Percentiles rank a stretch among this genome's conserved stretches.
These are phyloP conservation scores for Dissostichus mawsoni DNA, from an alignment of 2,113 vertebrate species.

Conservation along the genomic window DNA sequence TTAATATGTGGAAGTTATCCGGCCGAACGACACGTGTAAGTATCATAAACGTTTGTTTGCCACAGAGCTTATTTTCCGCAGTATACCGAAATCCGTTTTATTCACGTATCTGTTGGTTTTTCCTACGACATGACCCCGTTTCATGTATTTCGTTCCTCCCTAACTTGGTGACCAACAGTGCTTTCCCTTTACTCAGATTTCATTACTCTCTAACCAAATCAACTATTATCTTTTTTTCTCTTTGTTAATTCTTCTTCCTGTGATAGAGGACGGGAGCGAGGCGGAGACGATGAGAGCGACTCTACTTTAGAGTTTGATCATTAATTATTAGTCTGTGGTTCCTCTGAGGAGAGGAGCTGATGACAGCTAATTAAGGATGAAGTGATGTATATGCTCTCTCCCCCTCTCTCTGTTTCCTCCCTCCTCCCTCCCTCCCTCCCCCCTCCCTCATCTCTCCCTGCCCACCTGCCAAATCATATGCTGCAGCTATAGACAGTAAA, in stretches of 20 bases:
- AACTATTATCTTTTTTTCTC: constrained; percentile 36
- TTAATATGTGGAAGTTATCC: no score
- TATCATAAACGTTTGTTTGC: no score
- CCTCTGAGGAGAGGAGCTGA: constrained; percentile 78
- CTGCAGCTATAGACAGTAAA: constrained; percentile 53
- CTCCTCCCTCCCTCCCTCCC: background rate
- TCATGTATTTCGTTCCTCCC: no score
- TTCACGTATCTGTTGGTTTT: no score
- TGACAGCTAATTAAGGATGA: constrained; percentile 83
- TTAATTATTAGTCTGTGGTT: constrained; percentile 80
- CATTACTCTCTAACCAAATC: constrained; percentile 54
- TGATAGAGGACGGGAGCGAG: constrained; percentile 27
- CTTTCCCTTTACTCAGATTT: constrained; percentile 53
- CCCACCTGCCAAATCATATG: constrained; percentile 74
- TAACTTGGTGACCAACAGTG: constrained; percentile 7
- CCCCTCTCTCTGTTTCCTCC: background rate
- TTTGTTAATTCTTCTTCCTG: constrained; percentile 54
- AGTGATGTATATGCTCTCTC: constrained; percentile 76
- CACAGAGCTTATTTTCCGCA: no score
- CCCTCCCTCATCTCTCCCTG: constrained; percentile 28
- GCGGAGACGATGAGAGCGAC: constrained; percentile 47
- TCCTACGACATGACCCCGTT: no score
- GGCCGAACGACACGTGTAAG: no score
- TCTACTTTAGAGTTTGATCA: constrained; percentile 75
- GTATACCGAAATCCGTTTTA: no score